phyloP scores from a whole-genome alignment of 1,140 invertebrate genomes.

The Caenorhabditis tropicalis region DNA sequence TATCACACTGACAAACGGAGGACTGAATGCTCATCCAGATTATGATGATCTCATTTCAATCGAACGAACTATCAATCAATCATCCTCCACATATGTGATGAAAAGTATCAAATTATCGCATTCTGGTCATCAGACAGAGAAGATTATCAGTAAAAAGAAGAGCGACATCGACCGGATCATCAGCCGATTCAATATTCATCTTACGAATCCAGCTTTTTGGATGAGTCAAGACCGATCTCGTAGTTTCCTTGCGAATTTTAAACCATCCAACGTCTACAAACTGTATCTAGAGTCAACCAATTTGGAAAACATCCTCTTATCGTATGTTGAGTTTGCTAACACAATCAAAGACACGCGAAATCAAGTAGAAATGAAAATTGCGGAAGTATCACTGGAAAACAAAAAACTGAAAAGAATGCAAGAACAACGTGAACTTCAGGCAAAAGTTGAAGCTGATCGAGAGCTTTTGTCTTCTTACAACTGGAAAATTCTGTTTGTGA shows the following conservation, averaged over 20 bases:
- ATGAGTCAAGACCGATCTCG: conserved; percentile 57
- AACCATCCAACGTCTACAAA: conserved; percentile 54
- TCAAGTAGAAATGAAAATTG: neutral
- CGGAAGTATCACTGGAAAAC: neutral
- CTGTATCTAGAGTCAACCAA: conserved; percentile 43
- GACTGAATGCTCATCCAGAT: conserved; percentile 28
- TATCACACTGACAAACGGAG: conserved; percentile 42
- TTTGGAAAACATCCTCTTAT: neutral
- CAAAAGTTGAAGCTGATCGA: neutral
- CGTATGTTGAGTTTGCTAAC: neutral
- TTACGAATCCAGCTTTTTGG: conserved; percentile 61
- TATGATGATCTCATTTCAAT: conserved; percentile 24
- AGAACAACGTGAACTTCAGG: neutral
- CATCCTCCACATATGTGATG: conserved; percentile 32
- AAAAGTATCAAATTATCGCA: conserved; percentile 11
- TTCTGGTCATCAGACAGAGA: neutral
- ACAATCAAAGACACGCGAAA: neutral
- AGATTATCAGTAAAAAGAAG: conserved; percentile 52
- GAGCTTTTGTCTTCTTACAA: neutral
- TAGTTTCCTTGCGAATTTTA: conserved; percentile 52
- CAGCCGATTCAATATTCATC: conserved; percentile 56
- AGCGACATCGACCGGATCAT: conserved; percentile 51
- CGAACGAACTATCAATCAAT: conserved; percentile 45
- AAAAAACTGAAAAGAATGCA: conserved; percentile 29
- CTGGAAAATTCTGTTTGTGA: conserved; percentile 2